Evolutionary conservation across 2,113 vertebrate genomes (phyloP).

Genomic region (Etheostoma spectabile): DNA sequence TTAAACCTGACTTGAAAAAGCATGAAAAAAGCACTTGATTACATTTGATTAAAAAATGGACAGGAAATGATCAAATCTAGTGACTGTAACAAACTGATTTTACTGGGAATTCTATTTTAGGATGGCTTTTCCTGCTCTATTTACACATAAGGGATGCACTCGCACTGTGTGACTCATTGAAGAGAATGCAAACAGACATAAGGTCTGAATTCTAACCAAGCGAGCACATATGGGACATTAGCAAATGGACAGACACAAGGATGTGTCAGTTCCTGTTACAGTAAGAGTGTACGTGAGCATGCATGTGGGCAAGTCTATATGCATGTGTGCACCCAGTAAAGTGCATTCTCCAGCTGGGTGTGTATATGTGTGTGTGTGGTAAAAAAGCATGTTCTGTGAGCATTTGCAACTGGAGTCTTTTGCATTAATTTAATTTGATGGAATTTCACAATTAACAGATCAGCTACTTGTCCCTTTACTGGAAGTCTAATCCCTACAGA

Average conservation of each 20-base stretch:
- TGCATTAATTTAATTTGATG: conserved; percentile 46
- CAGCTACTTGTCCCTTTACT: conserved; percentile 20
- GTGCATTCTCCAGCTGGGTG: not conserved
- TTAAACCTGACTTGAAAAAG: not conserved
- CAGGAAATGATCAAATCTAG: not conserved
- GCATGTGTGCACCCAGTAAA: conserved; percentile 2
- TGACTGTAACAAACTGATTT: not conserved
- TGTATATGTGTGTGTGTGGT: conserved; percentile 5
- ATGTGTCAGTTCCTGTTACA: conserved; percentile 8
- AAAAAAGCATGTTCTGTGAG: not conserved
- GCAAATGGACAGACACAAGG: conserved; percentile 34
- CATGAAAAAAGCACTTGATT: not conserved
- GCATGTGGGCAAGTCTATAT: conserved; percentile 25
- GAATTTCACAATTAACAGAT: conserved; percentile 32
- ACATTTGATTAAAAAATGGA: not conserved
- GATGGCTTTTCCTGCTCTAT: conserved; percentile 15
- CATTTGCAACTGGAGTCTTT: conserved; percentile 51
- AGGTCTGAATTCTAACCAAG: conserved; percentile 19
- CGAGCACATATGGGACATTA: conserved; percentile 54
- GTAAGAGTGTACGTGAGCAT: not conserved
- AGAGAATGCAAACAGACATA: conserved; percentile 26
- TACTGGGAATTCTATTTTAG: conserved; percentile 12
- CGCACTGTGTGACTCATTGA: conserved; percentile 19
- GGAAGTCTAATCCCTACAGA: conserved; percentile 31
- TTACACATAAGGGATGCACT: conserved; percentile 16